Base-by-base conservation (phyloP, 2,113 vertebrate genomes). In the Amphilophus citrinellus region DNA sequence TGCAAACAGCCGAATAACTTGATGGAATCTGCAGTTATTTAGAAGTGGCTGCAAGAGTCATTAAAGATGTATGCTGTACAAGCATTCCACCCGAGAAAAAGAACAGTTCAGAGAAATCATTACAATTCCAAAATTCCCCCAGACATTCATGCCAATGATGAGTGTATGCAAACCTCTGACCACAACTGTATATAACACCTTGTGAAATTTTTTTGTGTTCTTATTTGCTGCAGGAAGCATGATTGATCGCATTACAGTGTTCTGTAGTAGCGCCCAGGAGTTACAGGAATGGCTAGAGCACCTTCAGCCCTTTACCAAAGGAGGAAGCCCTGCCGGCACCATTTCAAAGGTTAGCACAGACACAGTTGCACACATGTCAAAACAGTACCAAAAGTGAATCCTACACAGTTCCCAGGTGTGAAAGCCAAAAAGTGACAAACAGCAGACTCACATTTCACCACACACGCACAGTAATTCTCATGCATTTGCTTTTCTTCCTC, bases 201-300 rank as follows among this genome's bases (percentile, higher is more conserved):
- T 73, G 66, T 53, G 44, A 73, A 32, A 22, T 76, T n/a, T 73
- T 73, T 73, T 18, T 5, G 27, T 30, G 0, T 10, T 73, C 27
- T 5, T 6, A 0, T 87, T 42, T 77, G 56, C 75, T 63, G 1
- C 92, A 99, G 98, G 98, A 78, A 95, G 91, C 83, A 80, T 94
- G 90, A 92, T 92, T 0, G 98, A 99, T n/a, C 96, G 97, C 27
- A 87, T 97, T 61, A 97, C 96, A 0, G 97, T 99, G 59, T 97
- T 96, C 90, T 99, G 98, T 93, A 95, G 80, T 91, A 97, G 86
- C 91, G 95, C 93, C 73, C 97, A 97, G 83, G 98, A 99, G 81
- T 93, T 98, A 83, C 97, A 98, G 0, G 98, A 99, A 18, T 99
- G 98, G 98, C 93, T 99, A 2, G 98, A 99, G 22, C 97, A 98